Evolutionary conservation across 2,888 invertebrate genomes (phyloP).

Genomic region (Drosophila kambysellisi): DNA sequence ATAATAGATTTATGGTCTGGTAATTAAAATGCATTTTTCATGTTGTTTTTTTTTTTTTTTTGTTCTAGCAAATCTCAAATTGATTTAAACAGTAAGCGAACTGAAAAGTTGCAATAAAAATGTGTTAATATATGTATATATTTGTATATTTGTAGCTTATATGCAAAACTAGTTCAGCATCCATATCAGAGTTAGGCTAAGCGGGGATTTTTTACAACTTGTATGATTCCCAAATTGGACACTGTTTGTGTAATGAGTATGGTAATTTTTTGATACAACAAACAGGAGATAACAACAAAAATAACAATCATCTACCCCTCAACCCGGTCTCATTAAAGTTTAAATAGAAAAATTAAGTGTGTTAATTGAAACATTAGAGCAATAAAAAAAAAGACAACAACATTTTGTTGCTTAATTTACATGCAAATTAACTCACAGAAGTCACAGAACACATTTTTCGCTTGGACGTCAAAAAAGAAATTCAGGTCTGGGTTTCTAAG

Average conservation of each 20-base stretch:
- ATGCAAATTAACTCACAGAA: constrained; percentile 83
- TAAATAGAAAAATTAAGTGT: constrained; percentile 70
- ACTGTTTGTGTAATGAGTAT: constrained; percentile 4
- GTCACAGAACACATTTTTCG: constrained; percentile 38
- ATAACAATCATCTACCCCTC: neutral
- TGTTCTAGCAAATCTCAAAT: neutral
- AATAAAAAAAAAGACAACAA: constrained; percentile 38
- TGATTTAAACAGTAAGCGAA: neutral
- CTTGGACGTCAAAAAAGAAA: constrained; percentile 12
- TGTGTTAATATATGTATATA: neutral
- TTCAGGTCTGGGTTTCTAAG: constrained; percentile 21
- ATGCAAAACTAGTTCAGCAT: neutral
- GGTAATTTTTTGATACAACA: constrained; percentile 2
- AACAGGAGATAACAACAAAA: neutral
- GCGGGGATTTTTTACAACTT: neutral
- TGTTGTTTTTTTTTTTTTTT: neutral
- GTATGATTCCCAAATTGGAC: neutral
- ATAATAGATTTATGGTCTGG: constrained; percentile 46
- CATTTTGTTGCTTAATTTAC: constrained; percentile 84
- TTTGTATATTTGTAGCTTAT: neutral
- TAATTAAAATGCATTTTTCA: constrained; percentile 37
- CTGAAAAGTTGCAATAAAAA: neutral
- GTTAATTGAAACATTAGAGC: constrained; percentile 84
- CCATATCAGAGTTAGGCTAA: neutral
- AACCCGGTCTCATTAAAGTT: constrained; percentile 11